Evolutionary conservation across 2,113 vertebrate genomes (phyloP).

Genomic region (Xenopus tropicalis): DNA sequence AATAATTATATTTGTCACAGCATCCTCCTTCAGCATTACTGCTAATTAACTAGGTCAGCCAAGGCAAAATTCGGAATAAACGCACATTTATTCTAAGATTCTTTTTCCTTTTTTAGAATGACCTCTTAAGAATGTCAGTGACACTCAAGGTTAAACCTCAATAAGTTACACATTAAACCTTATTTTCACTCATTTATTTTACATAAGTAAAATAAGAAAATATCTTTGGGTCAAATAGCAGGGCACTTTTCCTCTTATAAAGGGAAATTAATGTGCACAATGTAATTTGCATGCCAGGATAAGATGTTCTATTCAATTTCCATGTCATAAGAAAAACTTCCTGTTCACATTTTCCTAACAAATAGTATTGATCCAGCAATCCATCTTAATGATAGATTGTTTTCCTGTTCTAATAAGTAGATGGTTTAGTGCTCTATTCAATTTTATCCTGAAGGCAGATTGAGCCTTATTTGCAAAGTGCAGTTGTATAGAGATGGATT

Average conservation of each 20-base stretch:
- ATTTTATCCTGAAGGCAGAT: not conserved
- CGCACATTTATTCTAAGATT: too few relatives aligned
- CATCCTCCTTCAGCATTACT: too few relatives aligned
- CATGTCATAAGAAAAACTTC: not conserved
- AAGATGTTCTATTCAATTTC: constrained; percentile 1
- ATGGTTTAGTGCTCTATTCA: not conserved
- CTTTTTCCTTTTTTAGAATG: too few relatives aligned
- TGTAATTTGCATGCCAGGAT: constrained; percentile 2
- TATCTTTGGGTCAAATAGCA: not conserved
- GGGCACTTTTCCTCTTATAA: not conserved
- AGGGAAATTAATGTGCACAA: not conserved
- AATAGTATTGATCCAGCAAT: constrained; percentile 5
- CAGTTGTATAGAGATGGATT: not conserved
- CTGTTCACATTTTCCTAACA: not conserved
- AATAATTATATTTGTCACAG: too few relatives aligned
- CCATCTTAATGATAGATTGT: not conserved
- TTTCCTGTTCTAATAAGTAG: not conserved
- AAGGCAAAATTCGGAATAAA: too few relatives aligned
- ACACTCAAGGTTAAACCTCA: too few relatives aligned
- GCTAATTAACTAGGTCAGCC: too few relatives aligned
- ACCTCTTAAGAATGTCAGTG: too few relatives aligned
- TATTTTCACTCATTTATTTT: constrained; percentile 12
- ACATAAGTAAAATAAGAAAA: constrained; percentile 24
- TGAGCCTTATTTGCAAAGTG: not conserved
- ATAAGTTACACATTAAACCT: too few relatives aligned